These are phyloP conservation scores for Cyprinodon diabolis DNA, from an alignment of 2,797 vertebrate species.

Conservation along the genomic window DNA sequence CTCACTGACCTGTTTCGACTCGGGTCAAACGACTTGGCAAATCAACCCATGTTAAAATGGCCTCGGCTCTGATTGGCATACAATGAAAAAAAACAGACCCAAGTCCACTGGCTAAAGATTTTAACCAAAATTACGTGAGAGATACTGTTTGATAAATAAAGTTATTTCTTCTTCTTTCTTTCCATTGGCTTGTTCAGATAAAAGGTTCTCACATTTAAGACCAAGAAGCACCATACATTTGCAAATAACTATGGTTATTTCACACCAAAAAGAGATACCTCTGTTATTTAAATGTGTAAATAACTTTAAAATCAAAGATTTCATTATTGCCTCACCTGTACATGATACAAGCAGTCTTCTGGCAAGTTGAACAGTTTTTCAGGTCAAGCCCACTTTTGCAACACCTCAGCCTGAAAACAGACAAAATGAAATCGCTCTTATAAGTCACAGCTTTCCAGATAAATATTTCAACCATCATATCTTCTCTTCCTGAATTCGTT, in stretches of 20 bases:
- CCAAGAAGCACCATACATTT: neutral
- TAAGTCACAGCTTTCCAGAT: constrained; percentile 13
- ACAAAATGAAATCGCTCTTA: constrained; percentile 25
- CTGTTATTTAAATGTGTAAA: neutral
- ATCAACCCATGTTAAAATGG: too few relatives aligned
- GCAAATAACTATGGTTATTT: neutral
- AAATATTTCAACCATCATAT: constrained; percentile 17
- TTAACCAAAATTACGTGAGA: neutral
- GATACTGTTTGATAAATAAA: neutral
- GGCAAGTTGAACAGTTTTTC: constrained; percentile 91
- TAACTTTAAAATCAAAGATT: neutral
- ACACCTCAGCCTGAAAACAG: constrained; percentile 76
- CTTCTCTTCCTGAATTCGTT: constrained; percentile 24
- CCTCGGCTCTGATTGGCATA: too few relatives aligned
- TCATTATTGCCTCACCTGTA: constrained; percentile 87
- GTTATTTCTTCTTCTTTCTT: neutral
- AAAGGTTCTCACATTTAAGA: constrained; percentile 2
- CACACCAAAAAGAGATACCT: neutral
- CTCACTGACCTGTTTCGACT: too few relatives aligned
- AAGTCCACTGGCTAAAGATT: neutral
- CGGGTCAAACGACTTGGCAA: too few relatives aligned
- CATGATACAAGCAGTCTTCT: constrained; percentile 95
- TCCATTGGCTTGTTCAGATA: neutral
- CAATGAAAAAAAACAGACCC: too few relatives aligned
- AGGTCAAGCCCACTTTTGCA: constrained; percentile 92